Base-by-base conservation (phyloP, 2,888 invertebrate species). In the Ichneumon xanthorius region DNA sequence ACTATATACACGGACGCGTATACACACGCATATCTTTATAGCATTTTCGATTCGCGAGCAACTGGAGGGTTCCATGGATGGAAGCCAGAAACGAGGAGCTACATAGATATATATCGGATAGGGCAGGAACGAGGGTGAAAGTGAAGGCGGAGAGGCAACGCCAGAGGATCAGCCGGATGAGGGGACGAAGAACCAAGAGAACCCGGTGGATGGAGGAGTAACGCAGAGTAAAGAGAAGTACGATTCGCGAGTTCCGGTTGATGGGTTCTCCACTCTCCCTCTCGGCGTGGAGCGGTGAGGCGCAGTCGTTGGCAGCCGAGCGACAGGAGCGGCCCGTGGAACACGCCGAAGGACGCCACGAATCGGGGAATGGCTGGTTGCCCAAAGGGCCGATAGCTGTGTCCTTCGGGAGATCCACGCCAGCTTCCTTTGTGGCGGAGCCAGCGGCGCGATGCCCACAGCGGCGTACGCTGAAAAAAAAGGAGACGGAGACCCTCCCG, bases 11-110 rank as follows among this genome's bases (percentile, higher is more conserved):
- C 1, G 33, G 4, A 48, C 16, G 48, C 26, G 48, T 45, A 7
- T 30, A 53, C 45, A 72, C 72, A 33, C 45, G 22, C 67, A 55
- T 67, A 58, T 16, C 40, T 75, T 16, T 71, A 65, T 48, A 71
- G 75, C 75, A 65, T 79, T 85, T 76, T 85, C 85, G 82, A 85
- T 85, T 85, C 68, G 84, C 45, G 84, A 40, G 55, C 73, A 77
- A 77, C 61, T 68, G 50, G 48, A 77, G 68, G 81, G 77, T 48
- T 65, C 63, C 22, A 68, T 70, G 70, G 85, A 79, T 73, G 78
- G 63, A 82, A 75, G 78, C 78, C 65, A 75, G 77, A 80, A 84
- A 84, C 77, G 50, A 53, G 78, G 82, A 80, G 77, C 37, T 82
- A 65, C 50, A 83, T 68, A 86, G 76, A 33, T 72, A 67, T 70